These are phyloP conservation scores for Hecatera dysodea DNA, from an alignment of 2,888 invertebrate species.

Conservation along the genomic window DNA sequence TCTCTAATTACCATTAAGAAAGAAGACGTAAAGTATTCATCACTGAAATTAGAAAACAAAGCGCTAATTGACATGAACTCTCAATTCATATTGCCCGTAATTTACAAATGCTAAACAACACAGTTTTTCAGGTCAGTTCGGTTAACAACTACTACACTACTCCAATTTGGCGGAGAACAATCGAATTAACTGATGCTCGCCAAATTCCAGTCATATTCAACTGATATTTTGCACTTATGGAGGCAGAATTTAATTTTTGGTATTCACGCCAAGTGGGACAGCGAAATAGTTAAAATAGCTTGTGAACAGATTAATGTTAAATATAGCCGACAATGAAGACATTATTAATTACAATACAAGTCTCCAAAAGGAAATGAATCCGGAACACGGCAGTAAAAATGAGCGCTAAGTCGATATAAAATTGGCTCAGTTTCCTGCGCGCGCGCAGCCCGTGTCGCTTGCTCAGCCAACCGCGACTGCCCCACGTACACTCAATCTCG, in stretches of 20 bases:
- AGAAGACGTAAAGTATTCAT: slow-evolving; percentile 9
- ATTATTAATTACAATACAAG: slow-evolving; percentile 20
- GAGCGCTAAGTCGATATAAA: slow-evolving; percentile 69
- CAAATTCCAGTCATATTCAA: slow-evolving; percentile 45
- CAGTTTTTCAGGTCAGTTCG: slow-evolving; percentile 45
- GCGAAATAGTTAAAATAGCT: background rate
- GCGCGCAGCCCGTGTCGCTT: slow-evolving; percentile 60
- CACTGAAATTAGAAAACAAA: slow-evolving; percentile 27
- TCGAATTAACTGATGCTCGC: slow-evolving; percentile 43
- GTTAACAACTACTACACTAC: slow-evolving; percentile 42
- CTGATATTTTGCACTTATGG: slow-evolving; percentile 37
- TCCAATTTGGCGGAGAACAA: slow-evolving; percentile 51
- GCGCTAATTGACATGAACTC: slow-evolving; percentile 50
- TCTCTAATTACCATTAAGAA: background rate
- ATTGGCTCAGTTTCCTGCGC: slow-evolving; percentile 76
- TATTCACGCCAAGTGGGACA: slow-evolving; percentile 35
- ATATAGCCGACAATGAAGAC: slow-evolving; percentile 4
- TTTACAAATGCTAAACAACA: slow-evolving; percentile 34
- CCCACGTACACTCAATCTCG: slow-evolving; percentile 79
- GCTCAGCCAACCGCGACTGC: slow-evolving; percentile 73
- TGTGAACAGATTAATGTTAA: background rate
- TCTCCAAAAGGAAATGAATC: slow-evolving; percentile 69
- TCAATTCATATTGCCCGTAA: slow-evolving; percentile 21
- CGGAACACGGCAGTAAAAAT: slow-evolving; percentile 73
- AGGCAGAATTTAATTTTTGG: slow-evolving; percentile 24